phyloP scores from a whole-genome alignment of 1,140 invertebrate species.

The Aleiodes sp. region DNA sequence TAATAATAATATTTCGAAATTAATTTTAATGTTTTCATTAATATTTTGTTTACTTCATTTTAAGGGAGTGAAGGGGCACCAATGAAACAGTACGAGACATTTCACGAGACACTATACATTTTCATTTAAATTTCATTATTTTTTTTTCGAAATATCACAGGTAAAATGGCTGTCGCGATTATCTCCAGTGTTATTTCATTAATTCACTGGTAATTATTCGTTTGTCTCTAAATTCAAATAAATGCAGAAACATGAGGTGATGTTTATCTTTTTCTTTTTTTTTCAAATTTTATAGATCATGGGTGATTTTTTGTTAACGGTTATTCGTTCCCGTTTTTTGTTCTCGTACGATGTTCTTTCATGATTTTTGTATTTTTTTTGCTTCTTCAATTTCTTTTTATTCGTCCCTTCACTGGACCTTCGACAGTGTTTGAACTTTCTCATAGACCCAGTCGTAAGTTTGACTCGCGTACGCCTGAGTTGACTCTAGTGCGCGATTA shows the following conservation, averaged over 20 bases:
- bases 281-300: conserved; percentile 22
- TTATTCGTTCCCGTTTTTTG: neutral
- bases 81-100: conserved; percentile 1
- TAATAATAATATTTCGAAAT: neutral
- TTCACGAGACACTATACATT: conserved; percentile 38
- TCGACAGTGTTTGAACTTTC: conserved; percentile 76
- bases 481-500: conserved; percentile 72
- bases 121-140: neutral
- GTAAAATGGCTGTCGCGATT: conserved; percentile 54
- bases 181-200: conserved; percentile 42
- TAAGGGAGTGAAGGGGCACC: neutral
- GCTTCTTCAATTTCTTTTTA: conserved; percentile 29
- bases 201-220: conserved; percentile 33
- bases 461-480: conserved; percentile 69
- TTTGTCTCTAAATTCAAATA: conserved; percentile 49
- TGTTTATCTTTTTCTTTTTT: conserved; percentile 26
- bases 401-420: conserved; percentile 73
- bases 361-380: conserved; percentile 29
- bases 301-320: conserved; percentile 8
- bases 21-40: neutral
- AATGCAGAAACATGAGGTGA: conserved; percentile 48
- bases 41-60: neutral
- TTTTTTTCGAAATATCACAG: conserved; percentile 58
- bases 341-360: neutral
- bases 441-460: conserved; percentile 80